A percentile compares a stretch with the other conserved stretches of the same genome.
These are phyloP conservation scores for Nemurella pictetii DNA, from an alignment of 2,888 invertebrate genomes.

Conservation along the genomic window DNA sequence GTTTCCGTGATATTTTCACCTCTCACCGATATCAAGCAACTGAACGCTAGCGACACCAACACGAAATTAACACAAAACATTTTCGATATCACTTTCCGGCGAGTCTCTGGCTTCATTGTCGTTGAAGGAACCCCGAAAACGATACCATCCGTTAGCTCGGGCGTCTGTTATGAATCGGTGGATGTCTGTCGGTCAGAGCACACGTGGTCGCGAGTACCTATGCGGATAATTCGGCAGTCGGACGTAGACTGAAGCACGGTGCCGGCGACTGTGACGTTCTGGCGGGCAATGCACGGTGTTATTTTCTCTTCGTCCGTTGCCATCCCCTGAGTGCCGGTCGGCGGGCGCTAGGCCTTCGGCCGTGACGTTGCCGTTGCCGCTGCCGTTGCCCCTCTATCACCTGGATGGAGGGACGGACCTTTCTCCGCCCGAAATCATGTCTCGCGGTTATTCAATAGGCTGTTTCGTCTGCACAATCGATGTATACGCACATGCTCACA, in stretches of 20 bases:
- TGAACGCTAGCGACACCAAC: not conserved
- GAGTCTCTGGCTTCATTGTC: not conserved
- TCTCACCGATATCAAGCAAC: not conserved
- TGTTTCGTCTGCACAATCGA: not conserved
- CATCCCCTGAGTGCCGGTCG: not conserved
- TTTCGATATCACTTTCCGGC: not conserved
- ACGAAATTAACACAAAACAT: not conserved
- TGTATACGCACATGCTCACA: not conserved
- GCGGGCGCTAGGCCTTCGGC: not conserved
- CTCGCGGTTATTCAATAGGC: not conserved
- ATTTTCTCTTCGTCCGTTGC: slow-evolving; percentile 6
- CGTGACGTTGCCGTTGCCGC: not conserved
- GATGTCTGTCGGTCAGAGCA: not conserved
- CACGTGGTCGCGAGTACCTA: not conserved
- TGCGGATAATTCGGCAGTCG: not conserved
- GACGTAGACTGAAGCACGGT: not conserved
- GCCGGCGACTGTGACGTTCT: too few relatives aligned
- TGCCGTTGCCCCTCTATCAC: not conserved
- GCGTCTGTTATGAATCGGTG: not conserved
- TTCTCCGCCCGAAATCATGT: not conserved
- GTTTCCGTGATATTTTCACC: not conserved
- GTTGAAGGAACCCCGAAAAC: not conserved
- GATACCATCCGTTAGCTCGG: not conserved
- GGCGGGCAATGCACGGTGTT: not conserved
- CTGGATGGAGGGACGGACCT: not conserved